Conservation (phyloP, 2,113 vertebrate genomes). For the Rhombomys opimus region DNA sequence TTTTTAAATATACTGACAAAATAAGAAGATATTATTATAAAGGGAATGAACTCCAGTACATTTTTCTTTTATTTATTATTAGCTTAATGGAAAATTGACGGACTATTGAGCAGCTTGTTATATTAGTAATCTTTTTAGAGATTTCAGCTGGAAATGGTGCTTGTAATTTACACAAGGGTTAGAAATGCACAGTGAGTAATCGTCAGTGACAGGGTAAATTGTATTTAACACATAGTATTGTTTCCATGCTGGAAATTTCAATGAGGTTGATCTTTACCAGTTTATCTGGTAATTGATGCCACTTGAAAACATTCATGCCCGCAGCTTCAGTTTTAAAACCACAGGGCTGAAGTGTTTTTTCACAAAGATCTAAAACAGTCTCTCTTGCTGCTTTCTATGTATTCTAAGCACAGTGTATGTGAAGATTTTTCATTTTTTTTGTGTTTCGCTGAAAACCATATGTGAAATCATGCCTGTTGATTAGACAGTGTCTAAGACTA, state of each 20-base stretch:
- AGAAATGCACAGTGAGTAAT: not conserved
- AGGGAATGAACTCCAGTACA: not conserved
- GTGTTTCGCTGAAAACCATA: conserved; percentile 73
- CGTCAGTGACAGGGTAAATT: not conserved
- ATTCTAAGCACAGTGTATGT: conserved; percentile 50
- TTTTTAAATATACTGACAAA: conserved; percentile 31
- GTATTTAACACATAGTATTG: not conserved
- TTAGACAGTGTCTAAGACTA: conserved; percentile 67
- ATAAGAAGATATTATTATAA: not conserved
- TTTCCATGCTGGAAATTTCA: not conserved
- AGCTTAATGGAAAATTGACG: conserved; percentile 9
- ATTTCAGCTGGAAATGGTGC: conserved; percentile 34
- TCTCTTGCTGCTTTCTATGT: conserved; percentile 44
- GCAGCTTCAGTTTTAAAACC: conserved; percentile 12
- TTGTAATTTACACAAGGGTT: conserved; percentile 1
- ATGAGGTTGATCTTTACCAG: not conserved
- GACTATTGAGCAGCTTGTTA: conserved; percentile 22
- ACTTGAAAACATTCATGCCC: not conserved
- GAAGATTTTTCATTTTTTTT: conserved; percentile 68
- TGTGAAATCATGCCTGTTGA: conserved; percentile 76
- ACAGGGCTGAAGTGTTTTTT: conserved; percentile 4
- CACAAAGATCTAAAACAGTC: conserved; percentile 28
- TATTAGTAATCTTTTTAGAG: not conserved
- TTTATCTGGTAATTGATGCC: not conserved
- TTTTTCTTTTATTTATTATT: not conserved